Evolutionary conservation across 2,113 vertebrate species (phyloP), one percentile per base, ranked within the genome.

Genomic region (Martes martes): DNA sequence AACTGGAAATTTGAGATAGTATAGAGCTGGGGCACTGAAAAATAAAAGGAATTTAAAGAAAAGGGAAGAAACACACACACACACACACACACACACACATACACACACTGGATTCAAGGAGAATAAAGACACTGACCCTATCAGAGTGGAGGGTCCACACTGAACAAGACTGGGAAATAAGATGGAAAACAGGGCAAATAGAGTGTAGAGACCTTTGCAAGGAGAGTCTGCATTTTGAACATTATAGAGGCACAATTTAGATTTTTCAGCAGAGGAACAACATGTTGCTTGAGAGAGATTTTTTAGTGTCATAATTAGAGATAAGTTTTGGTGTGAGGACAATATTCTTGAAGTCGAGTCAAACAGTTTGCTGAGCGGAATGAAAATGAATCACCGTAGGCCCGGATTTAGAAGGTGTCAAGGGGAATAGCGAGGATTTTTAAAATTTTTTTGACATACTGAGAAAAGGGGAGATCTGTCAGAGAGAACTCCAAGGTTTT

Each of bases 401-500:
- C 23, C 55, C 50, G 45, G 63, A 76, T 97, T 94, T 94, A 50
- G 76, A 83, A 92, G 26, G 50, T 76, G 55, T 97, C 84, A 50
- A 4, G 50, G 23, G 57, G 19, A 87, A 88, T 13, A 50, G 69
- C 0, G 2, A 96, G 83, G 55, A 45, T 50, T 84, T 83, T 89
- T 15, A 81, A 93, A 61, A 4, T 11, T 81, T 90, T 90, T 89
- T 89, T 96, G 91, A 93, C 73, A 95, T 15, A 78, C 69, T n/a
- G 19, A 91, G 76, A 33, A 90, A 93, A 79, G 28, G 36, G 86
- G 63, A 93, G 80, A 39, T 47, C 57, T 97, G 81, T 97, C 95
- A 97, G 36, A 90, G 89, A 93, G 42, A 97, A 94, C 59, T 78
- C 85, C 14, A 57, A 82, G 28, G 24, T 95, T 96, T 74, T 91